Conservation (phyloP, 2,113 vertebrate genomes). For the Passer domesticus region DNA sequence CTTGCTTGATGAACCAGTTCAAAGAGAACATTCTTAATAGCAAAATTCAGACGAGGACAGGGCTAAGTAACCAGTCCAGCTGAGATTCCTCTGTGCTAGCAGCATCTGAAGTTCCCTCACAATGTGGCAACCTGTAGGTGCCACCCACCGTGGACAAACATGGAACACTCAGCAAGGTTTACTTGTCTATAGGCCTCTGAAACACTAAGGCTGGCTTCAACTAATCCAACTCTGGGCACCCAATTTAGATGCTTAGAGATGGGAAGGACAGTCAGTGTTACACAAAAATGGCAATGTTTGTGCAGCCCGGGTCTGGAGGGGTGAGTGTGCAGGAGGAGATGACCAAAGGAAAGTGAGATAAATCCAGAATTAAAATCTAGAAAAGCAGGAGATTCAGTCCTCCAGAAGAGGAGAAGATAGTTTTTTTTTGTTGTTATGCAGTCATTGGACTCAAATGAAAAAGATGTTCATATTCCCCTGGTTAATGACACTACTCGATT, state of each 20-base stretch:
- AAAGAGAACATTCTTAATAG: not conserved
- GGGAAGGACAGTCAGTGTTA: not conserved
- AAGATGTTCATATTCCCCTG: not conserved
- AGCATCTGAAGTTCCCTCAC: not conserved
- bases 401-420: not conserved
- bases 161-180: not conserved
- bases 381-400: not conserved
- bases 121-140: not conserved
- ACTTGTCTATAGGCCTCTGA: not conserved
- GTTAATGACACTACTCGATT: not conserved
- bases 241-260: not conserved
- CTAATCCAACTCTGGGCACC: not conserved
- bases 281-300: accelerated
- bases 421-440: not conserved
- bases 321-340: accelerated
- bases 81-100: not conserved
- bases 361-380: not conserved
- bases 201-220: not conserved
- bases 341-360: not conserved
- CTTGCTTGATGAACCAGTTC: not conserved
- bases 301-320: not conserved
- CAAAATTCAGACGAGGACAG: not conserved
- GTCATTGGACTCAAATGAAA: not conserved
- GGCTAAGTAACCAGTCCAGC: not conserved
- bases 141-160: not conserved